Percentiles rank a stretch among this genome's conserved stretches.
These are phyloP conservation scores for Spisula solida DNA, from an alignment of 2,888 invertebrate genomes.

Conservation along the genomic window DNA sequence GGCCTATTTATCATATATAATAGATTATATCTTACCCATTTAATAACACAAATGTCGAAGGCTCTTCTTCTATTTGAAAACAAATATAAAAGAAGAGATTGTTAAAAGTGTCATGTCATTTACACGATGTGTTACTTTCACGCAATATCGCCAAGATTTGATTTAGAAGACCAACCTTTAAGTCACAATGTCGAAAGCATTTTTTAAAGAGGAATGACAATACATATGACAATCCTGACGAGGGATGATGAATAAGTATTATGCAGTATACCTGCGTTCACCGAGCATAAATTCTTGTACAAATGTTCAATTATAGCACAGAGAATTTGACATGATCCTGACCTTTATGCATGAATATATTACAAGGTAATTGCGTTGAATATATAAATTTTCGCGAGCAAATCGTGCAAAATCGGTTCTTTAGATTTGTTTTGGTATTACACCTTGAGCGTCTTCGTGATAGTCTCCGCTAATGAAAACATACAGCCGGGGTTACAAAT, in stretches of 20 bases:
- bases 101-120: not conserved
- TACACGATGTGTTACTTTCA: not conserved
- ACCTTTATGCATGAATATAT: too few relatives aligned
- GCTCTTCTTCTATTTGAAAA: not conserved
- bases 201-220: not conserved
- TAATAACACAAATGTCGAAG: not conserved
- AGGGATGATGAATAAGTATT: not conserved
- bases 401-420: too few relatives aligned
- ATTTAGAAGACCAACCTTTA: not conserved
- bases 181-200: not conserved
- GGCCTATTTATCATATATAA: slow-evolving; percentile 8
- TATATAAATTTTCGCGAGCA: too few relatives aligned
- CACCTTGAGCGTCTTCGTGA: too few relatives aligned
- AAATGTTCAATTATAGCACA: too few relatives aligned
- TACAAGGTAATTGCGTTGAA: too few relatives aligned
- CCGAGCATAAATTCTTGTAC: too few relatives aligned
- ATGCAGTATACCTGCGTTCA: too few relatives aligned
- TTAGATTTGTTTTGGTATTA: too few relatives aligned
- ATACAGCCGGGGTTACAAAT: too few relatives aligned
- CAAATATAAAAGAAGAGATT: not conserved
- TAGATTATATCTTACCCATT: slow-evolving; percentile 14
- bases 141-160: not conserved
- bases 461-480: too few relatives aligned
- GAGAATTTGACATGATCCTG: too few relatives aligned
- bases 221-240: not conserved